Evolutionary conservation across 2,113 vertebrate species (phyloP).

Genomic region (Nanorana parkeri): DNA sequence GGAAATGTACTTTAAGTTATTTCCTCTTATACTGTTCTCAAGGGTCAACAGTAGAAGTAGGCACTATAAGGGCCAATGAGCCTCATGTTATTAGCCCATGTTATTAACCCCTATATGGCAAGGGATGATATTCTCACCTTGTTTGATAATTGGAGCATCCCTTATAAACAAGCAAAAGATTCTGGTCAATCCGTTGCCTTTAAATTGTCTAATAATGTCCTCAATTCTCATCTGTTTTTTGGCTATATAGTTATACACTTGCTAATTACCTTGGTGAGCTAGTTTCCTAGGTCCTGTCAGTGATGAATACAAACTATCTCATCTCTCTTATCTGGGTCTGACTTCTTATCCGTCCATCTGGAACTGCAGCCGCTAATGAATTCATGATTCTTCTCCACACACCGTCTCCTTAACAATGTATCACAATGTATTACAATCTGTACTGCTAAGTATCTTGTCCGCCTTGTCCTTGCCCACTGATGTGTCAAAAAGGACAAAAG

Average conservation of each 20-base stretch:
- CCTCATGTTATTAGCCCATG: too few species aligned
- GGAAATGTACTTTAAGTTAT: too few species aligned
- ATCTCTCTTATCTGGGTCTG: conserved; percentile 7
- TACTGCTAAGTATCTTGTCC: background rate
- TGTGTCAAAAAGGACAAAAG: background rate
- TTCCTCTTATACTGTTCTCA: too few species aligned
- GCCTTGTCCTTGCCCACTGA: background rate
- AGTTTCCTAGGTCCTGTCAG: background rate
- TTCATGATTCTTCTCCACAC: conserved; percentile 10
- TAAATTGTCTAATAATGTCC: background rate
- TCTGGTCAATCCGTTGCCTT: background rate
- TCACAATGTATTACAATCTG: background rate
- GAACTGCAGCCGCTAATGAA: conserved; percentile 22
- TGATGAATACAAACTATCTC: conserved; percentile 16
- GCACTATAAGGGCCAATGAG: too few species aligned
- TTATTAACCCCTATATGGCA: too few species aligned
- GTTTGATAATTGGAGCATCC: too few species aligned
- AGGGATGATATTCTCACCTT: too few species aligned
- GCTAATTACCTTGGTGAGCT: conserved; percentile 9
- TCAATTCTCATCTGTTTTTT: background rate
- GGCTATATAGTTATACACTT: background rate
- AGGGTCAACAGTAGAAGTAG: too few species aligned
- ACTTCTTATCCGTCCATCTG: conserved; percentile 26
- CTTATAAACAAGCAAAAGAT: background rate
- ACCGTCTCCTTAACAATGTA: background rate